A percentile compares a stretch with the other conserved stretches of the same genome.
These are phyloP conservation scores for Melanchra persicariae DNA, from an alignment of 2,888 invertebrate species.

Conservation along the genomic window DNA sequence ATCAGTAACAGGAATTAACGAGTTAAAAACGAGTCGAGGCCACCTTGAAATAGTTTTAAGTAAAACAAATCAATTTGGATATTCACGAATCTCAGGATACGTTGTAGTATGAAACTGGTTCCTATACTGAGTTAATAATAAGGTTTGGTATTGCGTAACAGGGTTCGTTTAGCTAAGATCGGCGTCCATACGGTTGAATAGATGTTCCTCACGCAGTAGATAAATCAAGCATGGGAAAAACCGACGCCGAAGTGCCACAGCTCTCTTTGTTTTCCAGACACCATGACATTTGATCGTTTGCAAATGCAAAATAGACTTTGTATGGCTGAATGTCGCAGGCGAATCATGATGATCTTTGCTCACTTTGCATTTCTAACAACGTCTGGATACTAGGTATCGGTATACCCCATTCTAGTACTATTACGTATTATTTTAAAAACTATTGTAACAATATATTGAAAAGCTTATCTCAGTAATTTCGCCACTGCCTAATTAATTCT, in stretches of 20 bases:
- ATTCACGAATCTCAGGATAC: slow-evolving; percentile 52
- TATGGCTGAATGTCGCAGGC: slow-evolving; percentile 56
- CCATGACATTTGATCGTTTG: slow-evolving; percentile 76
- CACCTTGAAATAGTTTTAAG: slow-evolving; percentile 67
- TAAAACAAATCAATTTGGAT: slow-evolving; percentile 65
- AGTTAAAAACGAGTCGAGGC: slow-evolving; percentile 59
- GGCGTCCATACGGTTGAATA: slow-evolving; percentile 72
- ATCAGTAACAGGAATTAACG: slow-evolving; percentile 63
- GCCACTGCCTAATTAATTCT: slow-evolving; percentile 79
- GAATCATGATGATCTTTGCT: slow-evolving; percentile 61
- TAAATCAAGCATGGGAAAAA: slow-evolving; percentile 81
- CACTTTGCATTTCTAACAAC: slow-evolving; percentile 43
- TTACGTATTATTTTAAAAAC: slow-evolving; percentile 14
- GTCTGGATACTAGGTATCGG: slow-evolving; percentile 20
- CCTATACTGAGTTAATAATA: slow-evolving; percentile 53
- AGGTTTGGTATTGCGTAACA: slow-evolving; percentile 59
- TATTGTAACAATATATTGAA: slow-evolving; percentile 21
- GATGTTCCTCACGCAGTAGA: slow-evolving; percentile 74
- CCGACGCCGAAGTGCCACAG: slow-evolving; percentile 67
- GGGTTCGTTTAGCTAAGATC: slow-evolving; percentile 48
- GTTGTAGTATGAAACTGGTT: slow-evolving; percentile 49
- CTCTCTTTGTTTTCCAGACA: slow-evolving; percentile 71
- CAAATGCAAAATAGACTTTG: slow-evolving; percentile 67
- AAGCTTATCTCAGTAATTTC: slow-evolving; percentile 68
- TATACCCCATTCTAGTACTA: slow-evolving; percentile 1